A percentile compares a stretch with the other conserved stretches of the same genome.
Evolutionary conservation across 92 coral and sea anemone species (phyloP).

Genomic region (Parazoanthus swiftii): DNA sequence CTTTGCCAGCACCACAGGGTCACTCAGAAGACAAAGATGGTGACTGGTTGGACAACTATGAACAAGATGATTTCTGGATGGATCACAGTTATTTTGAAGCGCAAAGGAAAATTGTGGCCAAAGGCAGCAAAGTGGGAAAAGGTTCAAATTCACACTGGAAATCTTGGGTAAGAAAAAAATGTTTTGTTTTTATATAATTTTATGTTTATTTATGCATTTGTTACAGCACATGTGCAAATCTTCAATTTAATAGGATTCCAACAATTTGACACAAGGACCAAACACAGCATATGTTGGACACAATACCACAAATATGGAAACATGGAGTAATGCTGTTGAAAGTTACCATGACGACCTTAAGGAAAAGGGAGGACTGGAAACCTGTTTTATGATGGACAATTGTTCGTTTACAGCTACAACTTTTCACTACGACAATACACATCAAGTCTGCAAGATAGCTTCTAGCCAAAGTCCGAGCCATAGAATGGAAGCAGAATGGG

Average conservation of each 20-base stretch:
- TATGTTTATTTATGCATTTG: neutral
- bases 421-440: neutral
- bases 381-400: neutral
- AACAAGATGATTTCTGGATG: conserved; percentile 38
- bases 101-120: neutral
- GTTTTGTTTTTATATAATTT: neutral
- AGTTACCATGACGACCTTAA: neutral
- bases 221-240: neutral
- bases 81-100: conserved; percentile 10
- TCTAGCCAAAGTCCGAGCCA: neutral
- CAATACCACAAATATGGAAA: neutral
- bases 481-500: neutral
- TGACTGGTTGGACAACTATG: conserved; percentile 24
- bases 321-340: neutral
- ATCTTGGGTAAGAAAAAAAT: neutral
- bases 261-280: neutral
- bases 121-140: neutral
- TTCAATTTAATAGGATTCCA: neutral
- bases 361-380: neutral
- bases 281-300: neutral
- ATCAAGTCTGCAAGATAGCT: neutral
- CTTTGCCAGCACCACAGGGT: neutral
- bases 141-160: neutral
- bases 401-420: neutral
- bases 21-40: neutral